A percentile compares a stretch with the other conserved stretches of the same genome.
Conservation (phyloP, 2,797 vertebrate species). For the Sciaenops ocellatus region DNA sequence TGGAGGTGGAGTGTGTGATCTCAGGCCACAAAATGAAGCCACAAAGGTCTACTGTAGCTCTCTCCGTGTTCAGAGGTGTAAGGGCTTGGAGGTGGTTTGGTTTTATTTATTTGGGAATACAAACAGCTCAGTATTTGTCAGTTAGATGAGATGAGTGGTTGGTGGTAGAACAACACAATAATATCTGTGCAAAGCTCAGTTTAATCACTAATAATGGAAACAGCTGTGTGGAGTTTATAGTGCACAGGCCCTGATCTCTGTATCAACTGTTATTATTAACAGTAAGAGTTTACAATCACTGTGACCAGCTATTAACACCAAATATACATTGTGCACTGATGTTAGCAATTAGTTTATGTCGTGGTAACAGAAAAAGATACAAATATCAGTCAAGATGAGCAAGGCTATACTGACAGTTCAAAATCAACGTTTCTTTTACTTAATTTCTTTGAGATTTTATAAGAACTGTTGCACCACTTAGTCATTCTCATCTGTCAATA, state of each 20-base stretch:
- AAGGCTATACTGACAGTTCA: background rate
- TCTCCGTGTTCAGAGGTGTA: slow-evolving; percentile 23
- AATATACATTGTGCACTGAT: background rate
- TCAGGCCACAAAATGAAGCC: slow-evolving; percentile 10
- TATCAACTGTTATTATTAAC: slow-evolving; percentile 13
- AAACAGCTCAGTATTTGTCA: background rate
- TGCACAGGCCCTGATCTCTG: slow-evolving; percentile 6
- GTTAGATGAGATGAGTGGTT: background rate
- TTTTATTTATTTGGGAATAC: slow-evolving; percentile 31
- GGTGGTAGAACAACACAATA: background rate
- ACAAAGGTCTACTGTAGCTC: slow-evolving; percentile 16
- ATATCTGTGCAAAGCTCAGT: background rate
- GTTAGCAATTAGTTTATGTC: background rate
- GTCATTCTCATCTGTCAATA: background rate
- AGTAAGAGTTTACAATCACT: slow-evolving; percentile 7
- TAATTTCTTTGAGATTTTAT: background rate
- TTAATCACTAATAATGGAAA: slow-evolving; percentile 8
- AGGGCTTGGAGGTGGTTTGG: slow-evolving; percentile 50
- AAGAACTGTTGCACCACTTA: background rate
- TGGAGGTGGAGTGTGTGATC: slow-evolving; percentile 18
- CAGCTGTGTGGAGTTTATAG: slow-evolving; percentile 10
- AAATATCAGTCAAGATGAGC: background rate
- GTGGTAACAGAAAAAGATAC: background rate
- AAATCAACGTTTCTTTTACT: background rate
- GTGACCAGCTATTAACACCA: background rate